These are phyloP conservation scores for Brienomyrus longianalis DNA, from an alignment of 2,113 vertebrate genomes.

Conservation along the genomic window DNA sequence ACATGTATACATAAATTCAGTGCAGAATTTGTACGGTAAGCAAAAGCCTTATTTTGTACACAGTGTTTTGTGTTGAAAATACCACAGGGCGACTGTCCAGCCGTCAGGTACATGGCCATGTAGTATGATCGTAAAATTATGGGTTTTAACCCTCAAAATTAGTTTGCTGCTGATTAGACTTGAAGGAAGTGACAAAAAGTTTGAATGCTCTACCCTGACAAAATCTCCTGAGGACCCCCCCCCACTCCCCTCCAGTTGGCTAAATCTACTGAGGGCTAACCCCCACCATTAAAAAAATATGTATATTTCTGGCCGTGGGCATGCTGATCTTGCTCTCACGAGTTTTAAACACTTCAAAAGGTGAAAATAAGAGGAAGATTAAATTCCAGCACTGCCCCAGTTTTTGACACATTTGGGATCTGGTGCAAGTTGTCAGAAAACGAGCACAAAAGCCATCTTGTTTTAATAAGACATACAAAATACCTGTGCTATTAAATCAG, in stretches of 20 bases:
- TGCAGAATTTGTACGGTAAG: neutral
- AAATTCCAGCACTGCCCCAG: neutral
- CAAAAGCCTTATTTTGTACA: neutral
- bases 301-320: neutral
- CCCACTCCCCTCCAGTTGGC: neutral
- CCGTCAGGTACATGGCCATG: neutral
- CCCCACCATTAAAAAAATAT: neutral
- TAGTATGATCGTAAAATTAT: neutral
- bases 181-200: neutral
- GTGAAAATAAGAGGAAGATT: neutral
- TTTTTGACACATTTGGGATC: neutral
- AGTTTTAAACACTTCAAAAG: neutral
- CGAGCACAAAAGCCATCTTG: neutral
- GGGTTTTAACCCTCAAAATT: neutral
- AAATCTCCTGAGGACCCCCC: neutral
- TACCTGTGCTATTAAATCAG: neutral
- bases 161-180: neutral
- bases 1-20: neutral
- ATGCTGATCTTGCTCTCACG: neutral
- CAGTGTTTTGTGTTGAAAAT: neutral
- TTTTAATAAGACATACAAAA: conserved; percentile 1
- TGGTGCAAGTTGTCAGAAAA: neutral
- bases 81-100: neutral
- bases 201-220: neutral
- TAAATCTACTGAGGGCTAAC: neutral